Evolutionary conservation across 2,888 invertebrate genomes (phyloP), one percentile per base, ranked within the genome.

Genomic region (Eristalis pertinax): DNA sequence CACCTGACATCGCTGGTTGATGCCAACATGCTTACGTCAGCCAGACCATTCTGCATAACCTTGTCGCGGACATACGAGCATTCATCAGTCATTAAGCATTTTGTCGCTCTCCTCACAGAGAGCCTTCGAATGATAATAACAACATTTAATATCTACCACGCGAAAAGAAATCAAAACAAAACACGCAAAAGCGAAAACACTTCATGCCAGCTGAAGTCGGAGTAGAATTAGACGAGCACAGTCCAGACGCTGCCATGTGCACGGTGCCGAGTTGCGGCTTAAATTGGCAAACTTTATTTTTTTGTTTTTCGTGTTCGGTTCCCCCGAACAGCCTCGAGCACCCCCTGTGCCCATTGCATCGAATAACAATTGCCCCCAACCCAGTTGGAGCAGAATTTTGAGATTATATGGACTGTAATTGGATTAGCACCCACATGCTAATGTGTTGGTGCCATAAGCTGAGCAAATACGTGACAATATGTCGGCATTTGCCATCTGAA

Each of bases 381-480:
- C 64, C 56, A 22, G 11, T 22, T 13, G 22, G 38, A 35, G 13
- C n/a, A 19, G 19, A 29, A 38, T 38, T 35, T 38, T 11, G 63
- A 15, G 64, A 74, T 74, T 65, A 74, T 74, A 65, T 35, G 56
- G n/a, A 38, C 56, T 38, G 65, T 74, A 74, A 74, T 74, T 74
- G 56, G 64, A 74, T 74, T 74, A 74, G 64, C 74, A 56, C n/a
- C 38, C 64, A 65, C 35, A 56, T 74, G 35, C 65, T 65, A 74
- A 74, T 74, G n/a, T 50, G 19, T 50, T 19, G 50, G 50, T 50
- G 50, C 19, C 19, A 50, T 19, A 50, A 50, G 19, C 19, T 62
- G 13, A 64, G 19, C 35, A 72, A 62, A 60, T 67, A 67, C 67
- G 74, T 74, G 74, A 74, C 74, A 50, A 50, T 50, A 50, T 50